Evolutionary conservation across 1,140 invertebrate species (phyloP), one percentile per base, ranked within the genome.

Genomic region (Listronotus oregonensis): DNA sequence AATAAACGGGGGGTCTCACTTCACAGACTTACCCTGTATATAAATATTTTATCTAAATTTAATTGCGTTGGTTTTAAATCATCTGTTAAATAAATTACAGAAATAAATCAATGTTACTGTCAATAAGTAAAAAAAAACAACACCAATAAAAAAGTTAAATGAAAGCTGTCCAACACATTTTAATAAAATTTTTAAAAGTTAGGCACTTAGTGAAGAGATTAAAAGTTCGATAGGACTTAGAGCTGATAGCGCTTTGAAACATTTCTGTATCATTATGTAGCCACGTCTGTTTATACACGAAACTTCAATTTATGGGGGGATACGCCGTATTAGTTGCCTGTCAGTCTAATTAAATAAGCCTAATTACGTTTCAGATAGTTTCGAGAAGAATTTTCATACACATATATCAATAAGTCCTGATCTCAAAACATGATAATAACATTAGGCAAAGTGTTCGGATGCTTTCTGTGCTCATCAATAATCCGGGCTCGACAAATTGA

Each of bases 311-410:
- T 72, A 74, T 74, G 52, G 60, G 67, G 69, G 62, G 62, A 64
- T 69, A 68, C 68, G 61, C 46, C 57, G 61, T 69, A 73, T 73
- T 72, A 72, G 68, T 72, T 68, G 60, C 43, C 69, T 72, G 71
- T 71, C 72, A 69, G 59, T 71, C 66, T 72, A 74, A 74, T 74
- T 72, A 74, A 75, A 75, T 72, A 67, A 67, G 66, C 68, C 70
- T 75, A 75, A 74, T 75, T 73, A 73, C 66, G 64, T 66, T 67
- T 66, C 44, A 67, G 71, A 75, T 75, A 75, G 73, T 75, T 75
- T 54, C 14, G 32, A 11, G 51, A 54, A 54, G 51, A 54, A 54
- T 37, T 54, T 54, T 54, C 27, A 54, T 54, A 54, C 27, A 21
- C n/a, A 42, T 54, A 54, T 54, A 54, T 54, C 51, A 54, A 54